Evolutionary conservation across 2,113 vertebrate genomes (phyloP).

Genomic region (Lucifuga dentata): DNA sequence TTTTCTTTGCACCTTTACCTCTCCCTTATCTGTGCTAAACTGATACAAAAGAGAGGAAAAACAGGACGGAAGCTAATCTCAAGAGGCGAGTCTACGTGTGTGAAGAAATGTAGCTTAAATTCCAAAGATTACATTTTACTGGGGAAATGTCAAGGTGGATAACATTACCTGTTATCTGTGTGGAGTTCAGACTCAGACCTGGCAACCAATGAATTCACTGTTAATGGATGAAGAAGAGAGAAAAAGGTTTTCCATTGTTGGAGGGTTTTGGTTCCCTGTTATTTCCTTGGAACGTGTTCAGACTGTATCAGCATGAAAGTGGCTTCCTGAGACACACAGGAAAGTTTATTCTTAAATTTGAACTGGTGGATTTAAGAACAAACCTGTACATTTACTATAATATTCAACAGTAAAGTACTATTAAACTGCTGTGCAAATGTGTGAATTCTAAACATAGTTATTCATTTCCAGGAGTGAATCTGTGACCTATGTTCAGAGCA

Average conservation of each 20-base stretch:
- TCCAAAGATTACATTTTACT: constrained; percentile 62
- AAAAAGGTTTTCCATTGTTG: constrained; percentile 31
- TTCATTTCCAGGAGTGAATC: too few species aligned
- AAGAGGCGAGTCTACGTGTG: constrained; percentile 13
- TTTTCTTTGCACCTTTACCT: constrained; percentile 1
- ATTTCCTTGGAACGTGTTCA: constrained; percentile 44
- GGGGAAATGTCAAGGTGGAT: constrained; percentile 67
- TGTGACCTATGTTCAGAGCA: too few species aligned
- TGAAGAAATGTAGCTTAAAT: constrained; percentile 58
- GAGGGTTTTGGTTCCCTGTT: constrained; percentile 41
- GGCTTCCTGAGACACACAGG: constrained; percentile 51
- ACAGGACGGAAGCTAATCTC: neutral
- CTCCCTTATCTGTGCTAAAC: constrained; percentile 36
- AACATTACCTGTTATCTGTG: constrained; percentile 60
- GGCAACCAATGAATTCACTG: constrained; percentile 68
- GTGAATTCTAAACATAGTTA: too few species aligned
- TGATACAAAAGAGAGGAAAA: constrained; percentile 33
- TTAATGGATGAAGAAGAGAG: constrained; percentile 56
- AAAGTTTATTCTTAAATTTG: constrained; percentile 53
- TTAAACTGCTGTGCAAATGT: too few species aligned
- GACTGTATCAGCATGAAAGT: constrained; percentile 37
- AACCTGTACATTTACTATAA: neutral
- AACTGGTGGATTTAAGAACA: neutral
- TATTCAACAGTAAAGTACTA: constrained; percentile 8
- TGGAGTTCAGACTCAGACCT: constrained; percentile 49